Evolutionary conservation across 2,797 vertebrate species (phyloP).

Genomic region (Cynodonichthys magdalenae): DNA sequence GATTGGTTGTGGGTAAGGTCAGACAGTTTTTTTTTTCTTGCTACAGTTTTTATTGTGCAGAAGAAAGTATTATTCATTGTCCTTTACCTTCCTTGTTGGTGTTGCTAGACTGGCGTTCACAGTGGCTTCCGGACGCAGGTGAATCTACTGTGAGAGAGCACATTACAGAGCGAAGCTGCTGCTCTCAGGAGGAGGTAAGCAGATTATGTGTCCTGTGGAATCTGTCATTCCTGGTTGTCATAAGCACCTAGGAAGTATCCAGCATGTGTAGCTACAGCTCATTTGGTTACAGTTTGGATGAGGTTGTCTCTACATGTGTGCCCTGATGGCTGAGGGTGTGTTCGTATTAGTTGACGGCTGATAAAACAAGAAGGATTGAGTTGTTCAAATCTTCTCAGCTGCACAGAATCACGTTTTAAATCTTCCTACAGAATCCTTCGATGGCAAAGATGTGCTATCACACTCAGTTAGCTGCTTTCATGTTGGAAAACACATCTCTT

Average conservation of each 20-base stretch:
- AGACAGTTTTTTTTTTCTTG: slow-evolving; percentile 38
- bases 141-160: neutral
- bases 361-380: slow-evolving; percentile 26
- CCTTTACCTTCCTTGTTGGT: neutral
- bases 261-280: neutral
- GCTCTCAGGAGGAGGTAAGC: slow-evolving; percentile 70
- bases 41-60: neutral
- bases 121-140: neutral
- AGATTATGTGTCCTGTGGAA: slow-evolving; percentile 66
- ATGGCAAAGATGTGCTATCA: neutral
- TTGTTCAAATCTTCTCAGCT: slow-evolving; percentile 16
- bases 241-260: slow-evolving; percentile 17
- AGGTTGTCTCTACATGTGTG: neutral
- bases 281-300: neutral
- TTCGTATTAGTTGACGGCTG: neutral
- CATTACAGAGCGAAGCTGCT: slow-evolving; percentile 6
- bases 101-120: neutral
- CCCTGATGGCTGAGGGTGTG: neutral
- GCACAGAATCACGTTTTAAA: slow-evolving; percentile 36
- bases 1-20: slow-evolving; percentile 50
- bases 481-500: no score
- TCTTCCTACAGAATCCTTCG: slow-evolving; percentile 19
- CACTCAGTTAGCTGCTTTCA: slow-evolving; percentile 6
- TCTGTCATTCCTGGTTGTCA: slow-evolving; percentile 53
- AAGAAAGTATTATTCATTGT: slow-evolving; percentile 25